phyloP scores from a whole-genome alignment of 2,797 vertebrate genomes.

The Valencia hispanica region DNA sequence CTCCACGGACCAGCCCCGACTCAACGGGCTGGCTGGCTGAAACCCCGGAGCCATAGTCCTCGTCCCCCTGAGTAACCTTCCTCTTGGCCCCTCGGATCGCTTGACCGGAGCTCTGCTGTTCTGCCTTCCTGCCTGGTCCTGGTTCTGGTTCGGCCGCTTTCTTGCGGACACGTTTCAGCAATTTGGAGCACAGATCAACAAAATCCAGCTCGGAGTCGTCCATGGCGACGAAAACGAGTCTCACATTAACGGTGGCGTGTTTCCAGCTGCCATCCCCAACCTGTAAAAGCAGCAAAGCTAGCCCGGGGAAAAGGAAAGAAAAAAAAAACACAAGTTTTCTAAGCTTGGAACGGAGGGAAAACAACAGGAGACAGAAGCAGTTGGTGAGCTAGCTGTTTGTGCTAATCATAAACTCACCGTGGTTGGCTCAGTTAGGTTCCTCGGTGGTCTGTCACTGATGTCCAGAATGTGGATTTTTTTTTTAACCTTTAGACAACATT shows the following conservation, averaged over 20 bases:
- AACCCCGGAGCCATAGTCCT: neutral
- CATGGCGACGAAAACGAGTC: conserved; percentile 71
- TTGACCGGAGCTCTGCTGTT: conserved; percentile 31
- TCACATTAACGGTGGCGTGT: conserved; percentile 6
- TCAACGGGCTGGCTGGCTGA: conserved; percentile 23
- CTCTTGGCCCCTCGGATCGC: conserved; percentile 26
- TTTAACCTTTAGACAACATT: fast-evolving
- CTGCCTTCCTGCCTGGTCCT: conserved; percentile 39
- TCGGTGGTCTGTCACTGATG: fast-evolving
- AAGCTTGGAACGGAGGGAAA: neutral
- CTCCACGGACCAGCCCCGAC: neutral
- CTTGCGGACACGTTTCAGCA: conserved; percentile 83
- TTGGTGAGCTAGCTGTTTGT: conserved; percentile 22
- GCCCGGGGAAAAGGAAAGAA: neutral
- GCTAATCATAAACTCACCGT: conserved; percentile 41
- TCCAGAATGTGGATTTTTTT: fast-evolving
- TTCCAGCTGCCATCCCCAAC: neutral
- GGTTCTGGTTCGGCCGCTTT: conserved; percentile 64
- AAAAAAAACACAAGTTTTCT: neutral
- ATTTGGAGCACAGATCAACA: conserved; percentile 85
- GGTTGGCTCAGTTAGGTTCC: neutral
- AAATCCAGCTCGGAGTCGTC: conserved; percentile 94
- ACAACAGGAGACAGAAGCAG: neutral
- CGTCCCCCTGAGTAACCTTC: conserved; percentile 38
- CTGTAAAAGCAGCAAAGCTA: neutral